A percentile compares a stretch with the other conserved stretches of the same genome.
Conservation (phyloP, 2,113 vertebrate species). For the Holacanthus passer region DNA sequence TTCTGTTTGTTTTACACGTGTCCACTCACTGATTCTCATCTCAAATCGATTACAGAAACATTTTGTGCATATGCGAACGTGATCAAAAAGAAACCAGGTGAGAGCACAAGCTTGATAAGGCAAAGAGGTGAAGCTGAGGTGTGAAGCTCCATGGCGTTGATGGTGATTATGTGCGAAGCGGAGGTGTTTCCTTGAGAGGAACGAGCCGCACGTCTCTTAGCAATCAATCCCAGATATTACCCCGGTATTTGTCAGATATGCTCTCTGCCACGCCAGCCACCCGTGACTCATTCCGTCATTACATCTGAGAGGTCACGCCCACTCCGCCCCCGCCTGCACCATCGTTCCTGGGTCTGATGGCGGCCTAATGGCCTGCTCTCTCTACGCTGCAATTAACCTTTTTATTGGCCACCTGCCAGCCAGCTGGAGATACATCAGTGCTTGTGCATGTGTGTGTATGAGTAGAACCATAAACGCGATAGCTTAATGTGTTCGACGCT, state of each 20-base stretch:
- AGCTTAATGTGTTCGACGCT: constrained; percentile 16
- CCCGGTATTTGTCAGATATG: constrained; percentile 65
- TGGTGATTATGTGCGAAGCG: constrained; percentile 2
- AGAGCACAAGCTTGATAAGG: neutral
- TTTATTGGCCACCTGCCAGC: constrained; percentile 80
- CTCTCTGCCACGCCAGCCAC: constrained; percentile 56
- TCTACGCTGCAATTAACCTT: constrained; percentile 82
- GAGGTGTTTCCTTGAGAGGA: constrained; percentile 35
- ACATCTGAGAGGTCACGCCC: constrained; percentile 73
- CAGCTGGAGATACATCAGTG: constrained; percentile 65
- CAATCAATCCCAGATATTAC: constrained; percentile 75
- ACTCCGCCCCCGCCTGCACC: constrained; percentile 44
- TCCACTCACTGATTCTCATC: neutral
- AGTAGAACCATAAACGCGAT: constrained; percentile 23
- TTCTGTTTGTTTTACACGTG: too few species aligned
- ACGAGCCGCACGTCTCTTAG: constrained; percentile 47
- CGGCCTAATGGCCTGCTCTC: constrained; percentile 75
- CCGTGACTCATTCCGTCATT: constrained; percentile 74
- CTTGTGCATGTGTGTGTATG: neutral
- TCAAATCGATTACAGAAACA: neutral
- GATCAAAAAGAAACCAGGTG: neutral
- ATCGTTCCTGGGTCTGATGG: constrained; percentile 65
- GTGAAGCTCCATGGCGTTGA: neutral
- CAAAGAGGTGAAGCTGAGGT: neutral
- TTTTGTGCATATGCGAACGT: too few species aligned